Base-by-base conservation (phyloP, 2,888 invertebrate species). In the Hemaris fuciformis region DNA sequence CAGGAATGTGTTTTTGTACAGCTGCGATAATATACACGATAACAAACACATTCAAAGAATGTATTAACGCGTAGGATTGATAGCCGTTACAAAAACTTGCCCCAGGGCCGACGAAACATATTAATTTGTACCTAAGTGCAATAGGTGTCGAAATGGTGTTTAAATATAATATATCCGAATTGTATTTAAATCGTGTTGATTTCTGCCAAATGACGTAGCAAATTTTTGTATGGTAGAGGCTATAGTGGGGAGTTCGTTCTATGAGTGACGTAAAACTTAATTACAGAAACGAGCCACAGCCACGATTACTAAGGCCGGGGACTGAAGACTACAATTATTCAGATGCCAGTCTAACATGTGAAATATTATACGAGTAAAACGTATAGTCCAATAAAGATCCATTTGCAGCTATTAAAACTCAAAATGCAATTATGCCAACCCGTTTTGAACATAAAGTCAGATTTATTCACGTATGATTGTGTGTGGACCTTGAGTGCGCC, bases 381-480 rank as follows among this genome's bases (percentile, higher is more conserved):
- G 83, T 81, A 76, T 82, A 77, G 78, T 80, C 83, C 81, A 82
- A 79, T 81, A 83, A 75, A 64, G 65, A 78, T 81, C 80, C 77
- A 82, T 85, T 85, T 82, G 81, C 77, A 77, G 71, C 68, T 71
- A 76, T 77, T 77, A 74, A 79, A 66, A 78, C 79, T 85, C 87
- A 88, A 87, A 89, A 82, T 76, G 43, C 76, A 77, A 83, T 84
- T 83, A 83, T 80, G 81, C 67, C 78, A 78, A 85, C 85, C 84
- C 77, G 88, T 87, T 89, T 87, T 86, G 80, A 78, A 81, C 79
- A 82, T 86, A 86, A 90, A 89, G 84, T 89, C 77, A 79, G 87
- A 88, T 89, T 89, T 88, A 89, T 88, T 86, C 85, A 87, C 82
- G 86, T 90, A 90, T 87, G 89, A 89, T 88, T 89, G 88, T 91